Evolutionary conservation across 2,113 vertebrate genomes (phyloP).

Genomic region (Thermophis baileyi): DNA sequence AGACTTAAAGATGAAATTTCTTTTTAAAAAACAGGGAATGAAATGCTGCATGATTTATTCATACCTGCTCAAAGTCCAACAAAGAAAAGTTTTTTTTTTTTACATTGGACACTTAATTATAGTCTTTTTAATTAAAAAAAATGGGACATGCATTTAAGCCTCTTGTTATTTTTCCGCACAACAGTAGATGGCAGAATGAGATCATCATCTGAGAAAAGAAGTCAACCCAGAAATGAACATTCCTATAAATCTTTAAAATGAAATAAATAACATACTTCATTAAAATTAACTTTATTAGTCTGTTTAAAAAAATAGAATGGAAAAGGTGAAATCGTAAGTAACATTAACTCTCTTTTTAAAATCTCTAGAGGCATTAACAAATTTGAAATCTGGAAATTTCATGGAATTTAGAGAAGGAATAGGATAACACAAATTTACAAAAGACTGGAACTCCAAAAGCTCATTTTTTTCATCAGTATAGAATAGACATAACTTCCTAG

Average conservation of each 20-base stretch:
- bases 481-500: not conserved
- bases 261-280: not conserved
- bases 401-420: constrained; percentile 1
- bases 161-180: not conserved
- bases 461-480: too few species aligned
- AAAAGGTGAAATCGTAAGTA: constrained; percentile 18
- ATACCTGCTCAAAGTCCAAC: not conserved
- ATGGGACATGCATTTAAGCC: not conserved
- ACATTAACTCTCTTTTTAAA: not conserved
- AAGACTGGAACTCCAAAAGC: not conserved
- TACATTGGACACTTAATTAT: not conserved
- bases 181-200: constrained; percentile 65
- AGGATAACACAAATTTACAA: constrained; percentile 43
- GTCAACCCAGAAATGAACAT: not conserved
- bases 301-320: constrained; percentile 1
- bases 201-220: constrained; percentile 38
- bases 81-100: not conserved
- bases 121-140: not conserved
- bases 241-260: not conserved
- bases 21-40: not conserved
- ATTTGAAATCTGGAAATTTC: constrained; percentile 36
- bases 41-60: not conserved
- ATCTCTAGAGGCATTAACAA: constrained; percentile 9
- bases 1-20: not conserved
- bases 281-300: constrained; percentile 21